Evolutionary conservation across 1,140 invertebrate species (phyloP).

Genomic region (Rhizoglyphus robini): DNA sequence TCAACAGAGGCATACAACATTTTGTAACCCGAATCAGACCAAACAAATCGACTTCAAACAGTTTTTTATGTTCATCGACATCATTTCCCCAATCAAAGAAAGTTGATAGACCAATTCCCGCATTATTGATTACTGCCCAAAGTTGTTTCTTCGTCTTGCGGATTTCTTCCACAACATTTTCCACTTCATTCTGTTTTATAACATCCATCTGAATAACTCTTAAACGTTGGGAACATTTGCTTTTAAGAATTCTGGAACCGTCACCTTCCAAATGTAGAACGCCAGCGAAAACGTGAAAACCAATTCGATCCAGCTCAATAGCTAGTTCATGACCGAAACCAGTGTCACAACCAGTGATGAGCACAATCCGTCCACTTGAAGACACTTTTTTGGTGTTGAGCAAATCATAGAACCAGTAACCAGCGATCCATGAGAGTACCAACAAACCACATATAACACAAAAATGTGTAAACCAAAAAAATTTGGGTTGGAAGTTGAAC

Average conservation of each 20-base stretch:
- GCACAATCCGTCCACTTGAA: neutral
- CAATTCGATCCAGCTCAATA: slow-evolving; percentile 33
- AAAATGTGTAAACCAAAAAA: neutral
- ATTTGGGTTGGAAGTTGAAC: no score
- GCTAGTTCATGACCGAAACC: slow-evolving; percentile 39
- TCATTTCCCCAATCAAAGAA: slow-evolving; percentile 39
- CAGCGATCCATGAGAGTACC: neutral
- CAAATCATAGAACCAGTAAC: neutral
- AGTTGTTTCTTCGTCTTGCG: no score
- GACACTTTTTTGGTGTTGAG: neutral
- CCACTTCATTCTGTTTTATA: slow-evolving; percentile 27
- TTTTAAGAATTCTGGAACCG: slow-evolving; percentile 28
- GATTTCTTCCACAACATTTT: slow-evolving; percentile 15
- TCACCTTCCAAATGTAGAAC: slow-evolving; percentile 34
- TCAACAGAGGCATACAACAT: slow-evolving; percentile 60
- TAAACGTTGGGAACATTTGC: slow-evolving; percentile 23
- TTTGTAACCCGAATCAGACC: slow-evolving; percentile 39
- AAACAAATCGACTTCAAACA: slow-evolving; percentile 50
- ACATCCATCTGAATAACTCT: slow-evolving; percentile 36
- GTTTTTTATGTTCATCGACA: slow-evolving; percentile 25
- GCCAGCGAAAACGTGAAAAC: slow-evolving; percentile 39
- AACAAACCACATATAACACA: neutral
- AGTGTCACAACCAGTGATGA: slow-evolving; percentile 21
- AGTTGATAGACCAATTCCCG: slow-evolving; percentile 42
- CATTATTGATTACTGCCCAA: slow-evolving; percentile 79